Conservation (phyloP, 1,140 invertebrate species). For the Homarus americanus region DNA sequence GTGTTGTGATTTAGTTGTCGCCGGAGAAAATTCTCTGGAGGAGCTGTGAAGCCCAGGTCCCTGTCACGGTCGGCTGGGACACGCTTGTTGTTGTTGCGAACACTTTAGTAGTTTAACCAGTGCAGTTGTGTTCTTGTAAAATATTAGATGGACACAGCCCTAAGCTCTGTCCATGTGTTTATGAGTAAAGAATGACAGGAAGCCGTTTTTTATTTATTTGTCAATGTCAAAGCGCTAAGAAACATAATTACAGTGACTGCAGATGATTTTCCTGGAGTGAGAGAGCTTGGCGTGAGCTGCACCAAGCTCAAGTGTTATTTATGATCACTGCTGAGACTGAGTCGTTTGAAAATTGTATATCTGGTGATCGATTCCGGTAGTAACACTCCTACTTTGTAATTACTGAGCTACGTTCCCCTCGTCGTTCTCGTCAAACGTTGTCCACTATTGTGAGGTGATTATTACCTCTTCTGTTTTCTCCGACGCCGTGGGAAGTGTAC, state of each 20-base stretch:
- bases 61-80: not conserved
- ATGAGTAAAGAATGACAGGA: slow-evolving; percentile 23
- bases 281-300: not conserved
- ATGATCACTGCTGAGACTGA: slow-evolving; percentile 4
- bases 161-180: not conserved
- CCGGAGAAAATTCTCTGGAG: not conserved
- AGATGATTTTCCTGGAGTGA: not conserved
- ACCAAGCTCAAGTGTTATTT: not conserved
- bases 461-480: not conserved
- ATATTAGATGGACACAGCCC: not conserved
- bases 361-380: slow-evolving; percentile 10
- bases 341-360: slow-evolving; percentile 28
- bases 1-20: not conserved
- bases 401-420: not conserved
- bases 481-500: no score
- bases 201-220: slow-evolving; percentile 22
- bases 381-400: not conserved
- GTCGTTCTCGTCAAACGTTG: not conserved
- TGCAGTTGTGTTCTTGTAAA: not conserved
- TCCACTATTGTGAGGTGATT: no score
- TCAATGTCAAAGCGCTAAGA: slow-evolving; percentile 2
- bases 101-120: not conserved
- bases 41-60: no score
- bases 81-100: not conserved
- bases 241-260: slow-evolving; percentile 6